Conservation (phyloP, 1,140 invertebrate genomes). For the Megathymus violae region DNA sequence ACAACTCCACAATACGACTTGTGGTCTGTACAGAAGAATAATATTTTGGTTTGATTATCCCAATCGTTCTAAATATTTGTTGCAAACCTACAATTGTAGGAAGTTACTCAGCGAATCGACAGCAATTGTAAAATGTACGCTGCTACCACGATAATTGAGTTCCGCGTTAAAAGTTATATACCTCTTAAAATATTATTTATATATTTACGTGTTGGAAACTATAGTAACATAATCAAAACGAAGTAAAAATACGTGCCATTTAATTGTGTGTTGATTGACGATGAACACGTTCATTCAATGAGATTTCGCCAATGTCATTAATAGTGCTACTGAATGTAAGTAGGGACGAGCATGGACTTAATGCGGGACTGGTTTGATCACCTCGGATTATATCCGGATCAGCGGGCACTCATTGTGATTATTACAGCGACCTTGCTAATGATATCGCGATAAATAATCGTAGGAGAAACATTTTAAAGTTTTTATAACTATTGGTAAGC, state of each 20-base stretch:
- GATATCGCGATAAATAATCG: neutral
- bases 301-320: neutral
- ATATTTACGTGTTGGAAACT: too few species aligned
- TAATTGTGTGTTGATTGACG: too few species aligned
- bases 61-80: constrained; percentile 3
- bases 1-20: constrained; percentile 36
- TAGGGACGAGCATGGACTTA: neutral
- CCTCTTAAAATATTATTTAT: too few species aligned
- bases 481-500: too few species aligned
- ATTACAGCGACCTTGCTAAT: neutral
- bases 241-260: too few species aligned
- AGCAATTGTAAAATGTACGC: too few species aligned
- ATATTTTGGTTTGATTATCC: constrained; percentile 39
- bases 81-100: neutral
- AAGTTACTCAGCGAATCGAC: too few species aligned
- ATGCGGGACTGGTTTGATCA: neutral
- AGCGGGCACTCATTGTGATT: neutral
- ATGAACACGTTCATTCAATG: neutral
- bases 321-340: neutral
- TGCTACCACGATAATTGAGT: too few species aligned
- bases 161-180: too few species aligned
- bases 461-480: too few species aligned
- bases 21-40: constrained; percentile 41
- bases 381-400: neutral
- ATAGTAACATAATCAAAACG: too few species aligned